Evolutionary conservation across 2,888 invertebrate genomes (phyloP).

Genomic region (Dusona sp.): DNA sequence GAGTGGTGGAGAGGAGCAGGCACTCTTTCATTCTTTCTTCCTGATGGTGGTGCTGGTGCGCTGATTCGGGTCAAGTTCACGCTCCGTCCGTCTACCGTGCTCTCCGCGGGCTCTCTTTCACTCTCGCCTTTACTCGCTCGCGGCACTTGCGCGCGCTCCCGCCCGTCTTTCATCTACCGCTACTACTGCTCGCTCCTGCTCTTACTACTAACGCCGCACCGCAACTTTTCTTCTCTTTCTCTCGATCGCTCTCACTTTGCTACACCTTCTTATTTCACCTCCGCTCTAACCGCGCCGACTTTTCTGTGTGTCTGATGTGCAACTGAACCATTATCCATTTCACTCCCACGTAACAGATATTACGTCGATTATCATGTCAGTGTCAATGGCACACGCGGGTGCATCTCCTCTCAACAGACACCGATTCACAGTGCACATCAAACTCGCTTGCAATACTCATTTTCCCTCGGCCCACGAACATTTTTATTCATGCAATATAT

Average conservation of each 20-base stretch:
- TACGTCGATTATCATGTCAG: conserved; percentile 80
- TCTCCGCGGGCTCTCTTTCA: conserved; percentile 62
- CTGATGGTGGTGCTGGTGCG: conserved; percentile 67
- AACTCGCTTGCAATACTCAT: neutral
- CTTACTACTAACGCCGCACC: conserved; percentile 22
- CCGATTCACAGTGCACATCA: neutral
- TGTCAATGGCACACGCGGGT: conserved; percentile 80
- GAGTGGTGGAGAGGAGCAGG: conserved; percentile 43
- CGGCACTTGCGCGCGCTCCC: conserved; percentile 50
- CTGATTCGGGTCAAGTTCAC: conserved; percentile 77
- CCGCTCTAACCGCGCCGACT: conserved; percentile 23
- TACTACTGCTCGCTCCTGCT: conserved; percentile 9
- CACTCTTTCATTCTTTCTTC: conserved; percentile 77
- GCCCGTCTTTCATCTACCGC: conserved; percentile 51
- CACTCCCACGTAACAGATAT: conserved; percentile 74
- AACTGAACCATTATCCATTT: conserved; percentile 67
- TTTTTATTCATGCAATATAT: neutral
- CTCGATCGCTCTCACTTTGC: conserved; percentile 64
- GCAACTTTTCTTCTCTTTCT: conserved; percentile 68
- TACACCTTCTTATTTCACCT: conserved; percentile 56
- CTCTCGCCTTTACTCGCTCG: conserved; percentile 58
- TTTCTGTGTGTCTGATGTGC: conserved; percentile 33
- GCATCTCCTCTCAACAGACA: conserved; percentile 22
- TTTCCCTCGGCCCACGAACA: neutral
- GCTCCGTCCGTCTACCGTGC: conserved; percentile 67